Evolutionary conservation across 2,888 invertebrate species (phyloP).

Genomic region (Alsophila aescularia): DNA sequence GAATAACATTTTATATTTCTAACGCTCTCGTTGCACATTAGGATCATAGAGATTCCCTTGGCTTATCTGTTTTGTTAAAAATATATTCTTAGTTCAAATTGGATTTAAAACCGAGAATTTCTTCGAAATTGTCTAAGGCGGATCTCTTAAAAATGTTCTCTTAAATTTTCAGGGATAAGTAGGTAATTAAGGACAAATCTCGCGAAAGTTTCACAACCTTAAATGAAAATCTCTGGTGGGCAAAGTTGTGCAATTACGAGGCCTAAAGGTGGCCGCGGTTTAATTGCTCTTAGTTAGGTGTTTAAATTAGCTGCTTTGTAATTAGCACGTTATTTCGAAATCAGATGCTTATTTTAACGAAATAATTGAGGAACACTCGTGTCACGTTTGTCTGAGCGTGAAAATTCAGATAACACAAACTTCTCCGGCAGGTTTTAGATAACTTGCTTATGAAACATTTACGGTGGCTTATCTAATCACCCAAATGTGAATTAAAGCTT

Average conservation of each 20-base stretch:
- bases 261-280: slow-evolving; percentile 12
- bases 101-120: background rate
- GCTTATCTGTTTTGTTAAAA: too few species aligned
- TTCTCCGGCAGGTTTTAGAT: background rate
- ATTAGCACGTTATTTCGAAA: slow-evolving; percentile 35
- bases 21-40: background rate
- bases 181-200: slow-evolving; percentile 17
- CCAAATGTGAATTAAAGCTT: background rate
- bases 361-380: slow-evolving; percentile 17
- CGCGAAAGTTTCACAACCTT: slow-evolving; percentile 17
- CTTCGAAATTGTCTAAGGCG: background rate
- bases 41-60: background rate
- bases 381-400: slow-evolving; percentile 17
- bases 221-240: slow-evolving; percentile 24
- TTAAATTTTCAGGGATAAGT: slow-evolving; percentile 3
- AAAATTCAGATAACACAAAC: slow-evolving; percentile 10
- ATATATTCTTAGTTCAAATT: too few species aligned
- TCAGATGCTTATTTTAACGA: slow-evolving; percentile 29
- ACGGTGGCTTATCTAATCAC: background rate
- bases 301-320: slow-evolving; percentile 35
- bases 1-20: background rate
- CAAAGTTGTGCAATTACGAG: slow-evolving; percentile 28
- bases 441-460: background rate
- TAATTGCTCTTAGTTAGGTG: slow-evolving; percentile 26
- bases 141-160: background rate